Percentiles rank a stretch among this genome's conserved stretches.
Evolutionary conservation across 1,140 invertebrate genomes (phyloP).

Genomic region (Zaprionus davidi): DNA sequence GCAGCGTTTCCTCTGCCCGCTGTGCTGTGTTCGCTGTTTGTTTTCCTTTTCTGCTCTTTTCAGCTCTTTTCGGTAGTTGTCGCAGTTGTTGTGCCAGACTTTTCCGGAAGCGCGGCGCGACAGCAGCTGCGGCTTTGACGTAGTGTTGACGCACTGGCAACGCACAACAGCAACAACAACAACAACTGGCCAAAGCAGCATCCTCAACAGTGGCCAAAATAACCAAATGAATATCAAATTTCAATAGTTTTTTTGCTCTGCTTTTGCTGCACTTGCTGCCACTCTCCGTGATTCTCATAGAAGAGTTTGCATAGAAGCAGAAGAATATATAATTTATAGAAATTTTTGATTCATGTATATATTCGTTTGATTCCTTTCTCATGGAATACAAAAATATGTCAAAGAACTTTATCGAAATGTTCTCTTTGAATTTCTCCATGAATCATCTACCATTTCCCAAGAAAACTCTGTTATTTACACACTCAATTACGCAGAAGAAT

Average conservation of each 20-base stretch:
- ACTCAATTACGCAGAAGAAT: no score
- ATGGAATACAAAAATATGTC: neutral
- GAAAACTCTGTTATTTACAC: neutral
- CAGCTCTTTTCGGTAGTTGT: conserved; percentile 41
- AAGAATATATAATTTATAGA: neutral
- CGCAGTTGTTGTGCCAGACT: conserved; percentile 69
- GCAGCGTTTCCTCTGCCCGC: conserved; percentile 63
- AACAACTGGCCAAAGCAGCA: conserved; percentile 18
- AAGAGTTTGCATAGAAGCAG: neutral
- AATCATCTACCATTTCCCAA: neutral
- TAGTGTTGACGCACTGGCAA: conserved; percentile 67
- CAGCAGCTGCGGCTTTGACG: conserved; percentile 74
- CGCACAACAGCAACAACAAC: conserved; percentile 33
- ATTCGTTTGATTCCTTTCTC: neutral
- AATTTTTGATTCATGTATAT: neutral
- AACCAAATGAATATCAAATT: conserved; percentile 43
- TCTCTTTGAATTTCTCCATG: neutral
- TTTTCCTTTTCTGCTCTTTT: conserved; percentile 28
- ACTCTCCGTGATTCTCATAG: neutral
- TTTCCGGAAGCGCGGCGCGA: conserved; percentile 80
- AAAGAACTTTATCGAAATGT: neutral
- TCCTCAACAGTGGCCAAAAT: conserved; percentile 58
- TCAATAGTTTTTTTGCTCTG: neutral
- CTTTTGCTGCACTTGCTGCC: neutral
- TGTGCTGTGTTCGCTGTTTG: conserved; percentile 28